These are phyloP conservation scores for Otocyon megalotis DNA, from an alignment of 2,113 vertebrate genomes.

Conservation along the genomic window DNA sequence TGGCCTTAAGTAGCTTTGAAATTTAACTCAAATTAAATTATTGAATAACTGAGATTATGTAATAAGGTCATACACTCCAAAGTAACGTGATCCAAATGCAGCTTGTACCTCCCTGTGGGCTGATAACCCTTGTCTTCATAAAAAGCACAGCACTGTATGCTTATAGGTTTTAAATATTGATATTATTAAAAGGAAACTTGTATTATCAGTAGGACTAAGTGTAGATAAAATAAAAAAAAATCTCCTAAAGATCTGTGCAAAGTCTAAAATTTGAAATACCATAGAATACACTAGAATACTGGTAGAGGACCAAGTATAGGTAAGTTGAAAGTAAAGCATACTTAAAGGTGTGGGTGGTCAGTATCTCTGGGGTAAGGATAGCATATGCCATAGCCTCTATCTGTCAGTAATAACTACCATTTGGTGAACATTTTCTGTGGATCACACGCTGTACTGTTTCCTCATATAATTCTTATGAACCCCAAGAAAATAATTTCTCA, in stretches of 20 bases:
- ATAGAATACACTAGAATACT: background rate
- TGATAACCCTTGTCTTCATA: background rate
- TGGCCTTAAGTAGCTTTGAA: background rate
- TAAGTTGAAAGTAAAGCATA: background rate
- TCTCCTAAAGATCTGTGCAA: background rate
- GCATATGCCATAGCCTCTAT: background rate
- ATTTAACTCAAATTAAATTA: background rate
- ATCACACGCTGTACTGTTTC: background rate
- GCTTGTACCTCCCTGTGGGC: background rate
- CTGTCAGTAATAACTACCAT: background rate
- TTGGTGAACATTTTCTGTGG: background rate
- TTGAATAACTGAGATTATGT: background rate
- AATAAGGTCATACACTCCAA: background rate
- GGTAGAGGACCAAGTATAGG: background rate
- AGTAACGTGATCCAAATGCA: background rate
- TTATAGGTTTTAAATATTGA: background rate
- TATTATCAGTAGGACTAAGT: background rate
- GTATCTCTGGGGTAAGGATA: background rate
- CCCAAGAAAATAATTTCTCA: background rate
- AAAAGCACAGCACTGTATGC: background rate
- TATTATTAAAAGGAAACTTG: constrained; percentile 29
- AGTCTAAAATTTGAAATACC: background rate
- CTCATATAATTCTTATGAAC: background rate
- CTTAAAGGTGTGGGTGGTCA: background rate
- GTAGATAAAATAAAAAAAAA: background rate